A percentile compares a stretch with the other conserved stretches of the same genome.
These are phyloP conservation scores for Drosophila mayaguana DNA, from an alignment of 2,888 invertebrate species.

Conservation along the genomic window DNA sequence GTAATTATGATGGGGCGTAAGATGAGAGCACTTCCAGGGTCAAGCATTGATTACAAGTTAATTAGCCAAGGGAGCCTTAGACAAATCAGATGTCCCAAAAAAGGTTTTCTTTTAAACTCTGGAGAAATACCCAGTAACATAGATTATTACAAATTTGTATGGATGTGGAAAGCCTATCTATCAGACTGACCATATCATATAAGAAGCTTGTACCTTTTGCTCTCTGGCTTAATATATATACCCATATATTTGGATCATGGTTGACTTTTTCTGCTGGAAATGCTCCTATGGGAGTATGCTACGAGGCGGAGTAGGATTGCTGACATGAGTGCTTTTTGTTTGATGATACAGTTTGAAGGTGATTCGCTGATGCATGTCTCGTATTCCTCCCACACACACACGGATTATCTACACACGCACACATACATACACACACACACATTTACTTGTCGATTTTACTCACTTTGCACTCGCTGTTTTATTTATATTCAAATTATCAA, in stretches of 20 bases:
- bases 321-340: background rate
- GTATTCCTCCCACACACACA: constrained; percentile 13
- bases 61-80: no score
- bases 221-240: background rate
- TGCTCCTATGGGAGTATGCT: background rate
- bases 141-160: background rate
- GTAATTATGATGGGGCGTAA: background rate
- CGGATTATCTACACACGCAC: background rate
- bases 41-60: background rate
- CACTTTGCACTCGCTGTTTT: constrained; percentile 89
- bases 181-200: background rate
- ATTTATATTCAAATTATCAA: constrained; percentile 96
- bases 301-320: background rate
- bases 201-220: background rate
- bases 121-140: background rate
- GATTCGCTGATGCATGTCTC: constrained; percentile 13
- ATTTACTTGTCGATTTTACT: constrained; percentile 84
- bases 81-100: background rate
- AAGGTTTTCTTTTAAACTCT: background rate
- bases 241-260: background rate
- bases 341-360: background rate
- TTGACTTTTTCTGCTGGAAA: background rate
- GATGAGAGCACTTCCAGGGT: background rate
- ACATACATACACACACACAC: constrained; percentile 28
- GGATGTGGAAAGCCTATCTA: background rate